Base-by-base conservation (phyloP, 2,113 vertebrate genomes). In the Martes martes region DNA sequence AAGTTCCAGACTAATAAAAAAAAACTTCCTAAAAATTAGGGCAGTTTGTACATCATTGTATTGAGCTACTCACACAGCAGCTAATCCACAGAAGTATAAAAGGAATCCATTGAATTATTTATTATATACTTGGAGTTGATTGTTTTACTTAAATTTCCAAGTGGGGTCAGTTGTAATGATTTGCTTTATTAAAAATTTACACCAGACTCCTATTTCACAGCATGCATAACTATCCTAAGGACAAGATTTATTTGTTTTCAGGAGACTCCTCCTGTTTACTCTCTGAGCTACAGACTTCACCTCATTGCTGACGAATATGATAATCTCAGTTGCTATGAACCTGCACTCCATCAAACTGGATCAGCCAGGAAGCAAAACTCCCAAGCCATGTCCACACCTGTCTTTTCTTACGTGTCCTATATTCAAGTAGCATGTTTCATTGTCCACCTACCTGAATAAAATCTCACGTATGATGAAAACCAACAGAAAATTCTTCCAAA, bases 401-500 rank as follows among this genome's bases (percentile, higher is more conserved):
- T 36, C 61, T 89, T 55, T 81, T 76, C 42, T 96, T 87, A 63
- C 4, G 65, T 93, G 31, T 28, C 47, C 57, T 80, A 2, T 50
- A 91, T 91, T 91, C 28, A 81, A 81, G 82, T 55, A 87, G 47
- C 15, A 78, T 52, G 4, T 65, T 91, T 4, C 7, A 91, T 36
- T 84, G 39, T 50, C 28, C 16, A 81, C 8, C 71, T 74, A 67
- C 47, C 33, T 93, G 19, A 90, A 91, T 71, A 94, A 80, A 88
- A 52, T 36, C 7, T 86, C 45, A 84, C 23, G 88, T 80, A 47
- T 74, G 45, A 96, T 73, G 26, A 81, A 45, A 93, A 82, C 9
- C 39, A 74, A 94, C 7, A 88, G 33, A 93, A 94, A 82, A 84
- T 69, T 96, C n/a, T 65, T 79, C 61, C 36, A 78, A 86, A 55